phyloP scores from a whole-genome alignment of 1,140 invertebrate species.

The Lepidotrigona ventralis region DNA sequence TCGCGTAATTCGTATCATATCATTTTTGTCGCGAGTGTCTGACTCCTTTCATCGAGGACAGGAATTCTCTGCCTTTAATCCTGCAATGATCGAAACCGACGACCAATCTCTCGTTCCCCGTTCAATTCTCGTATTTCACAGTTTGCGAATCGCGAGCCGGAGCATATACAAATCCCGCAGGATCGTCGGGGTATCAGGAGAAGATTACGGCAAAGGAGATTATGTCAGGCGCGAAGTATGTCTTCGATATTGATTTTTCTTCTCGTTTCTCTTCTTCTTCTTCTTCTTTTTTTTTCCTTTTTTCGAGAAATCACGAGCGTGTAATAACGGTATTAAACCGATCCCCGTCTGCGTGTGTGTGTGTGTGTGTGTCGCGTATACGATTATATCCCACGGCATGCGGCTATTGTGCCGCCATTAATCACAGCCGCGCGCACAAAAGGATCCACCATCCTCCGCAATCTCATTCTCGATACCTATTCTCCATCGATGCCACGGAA shows the following conservation, averaged over 20 bases:
- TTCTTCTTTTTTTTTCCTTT: background rate
- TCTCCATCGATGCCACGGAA: constrained; percentile 27
- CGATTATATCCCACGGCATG: constrained; percentile 48
- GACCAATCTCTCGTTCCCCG: background rate
- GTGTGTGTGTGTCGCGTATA: constrained; percentile 5
- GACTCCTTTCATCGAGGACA: background rate
- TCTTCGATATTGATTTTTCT: constrained; percentile 25
- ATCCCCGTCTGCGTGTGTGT: background rate
- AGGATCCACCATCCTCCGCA: constrained; percentile 49
- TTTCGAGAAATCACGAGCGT: background rate
- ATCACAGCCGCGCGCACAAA: constrained; percentile 45
- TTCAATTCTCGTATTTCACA: background rate
- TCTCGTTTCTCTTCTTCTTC: background rate
- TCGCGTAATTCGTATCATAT: too few species aligned
- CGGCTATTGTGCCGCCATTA: constrained; percentile 49
- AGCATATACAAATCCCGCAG: background rate
- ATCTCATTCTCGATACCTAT: constrained; percentile 47
- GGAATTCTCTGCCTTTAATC: background rate
- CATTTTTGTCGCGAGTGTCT: too few species aligned
- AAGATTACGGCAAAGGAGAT: constrained; percentile 4
- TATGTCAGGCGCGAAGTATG: background rate
- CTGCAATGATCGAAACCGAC: background rate
- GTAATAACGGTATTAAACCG: constrained; percentile 32
- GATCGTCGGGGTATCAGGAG: background rate
- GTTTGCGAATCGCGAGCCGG: background rate